Conservation (phyloP, 2,888 invertebrate species). For the Ceraclea dissimilis region DNA sequence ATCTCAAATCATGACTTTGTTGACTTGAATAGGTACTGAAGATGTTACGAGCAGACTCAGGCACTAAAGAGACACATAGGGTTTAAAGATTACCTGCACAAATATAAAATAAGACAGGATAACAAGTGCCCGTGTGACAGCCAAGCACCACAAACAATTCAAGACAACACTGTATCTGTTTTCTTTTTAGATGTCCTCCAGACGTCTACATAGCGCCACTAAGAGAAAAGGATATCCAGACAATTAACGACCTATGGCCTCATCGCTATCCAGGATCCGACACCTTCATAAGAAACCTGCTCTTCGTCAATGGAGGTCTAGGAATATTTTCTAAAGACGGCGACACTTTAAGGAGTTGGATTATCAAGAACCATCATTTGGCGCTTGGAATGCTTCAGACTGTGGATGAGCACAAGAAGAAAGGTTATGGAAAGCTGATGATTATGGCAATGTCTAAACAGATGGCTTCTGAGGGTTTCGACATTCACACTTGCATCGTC, state of each 20-base stretch:
- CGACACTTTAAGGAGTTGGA: constrained; percentile 34
- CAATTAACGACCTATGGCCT: constrained; percentile 26
- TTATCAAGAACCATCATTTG: constrained; percentile 31
- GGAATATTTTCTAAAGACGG: constrained; percentile 34
- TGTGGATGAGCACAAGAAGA: constrained; percentile 31
- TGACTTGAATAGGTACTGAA: too few relatives aligned
- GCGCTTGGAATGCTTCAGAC: constrained; percentile 34
- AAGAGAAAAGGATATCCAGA: constrained; percentile 28
- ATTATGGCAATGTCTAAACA: constrained; percentile 31
- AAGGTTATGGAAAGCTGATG: constrained; percentile 35
- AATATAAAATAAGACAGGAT: too few relatives aligned
- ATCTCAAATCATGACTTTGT: too few relatives aligned
- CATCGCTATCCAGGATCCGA: constrained; percentile 26
- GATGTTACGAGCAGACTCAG: too few relatives aligned
- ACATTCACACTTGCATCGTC: constrained; percentile 28
- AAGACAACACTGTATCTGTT: too few relatives aligned
- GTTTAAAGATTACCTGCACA: too few relatives aligned
- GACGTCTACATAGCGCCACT: constrained; percentile 32
- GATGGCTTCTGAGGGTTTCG: constrained; percentile 30
- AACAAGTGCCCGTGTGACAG: too few relatives aligned
- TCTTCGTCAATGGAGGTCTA: constrained; percentile 32
- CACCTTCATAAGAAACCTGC: constrained; percentile 30
- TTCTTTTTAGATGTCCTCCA: constrained; percentile 31
- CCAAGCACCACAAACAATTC: too few relatives aligned
- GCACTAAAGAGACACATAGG: too few relatives aligned